Conservation (phyloP, 1,140 invertebrate genomes). For the Drosophila nikananu region DNA sequence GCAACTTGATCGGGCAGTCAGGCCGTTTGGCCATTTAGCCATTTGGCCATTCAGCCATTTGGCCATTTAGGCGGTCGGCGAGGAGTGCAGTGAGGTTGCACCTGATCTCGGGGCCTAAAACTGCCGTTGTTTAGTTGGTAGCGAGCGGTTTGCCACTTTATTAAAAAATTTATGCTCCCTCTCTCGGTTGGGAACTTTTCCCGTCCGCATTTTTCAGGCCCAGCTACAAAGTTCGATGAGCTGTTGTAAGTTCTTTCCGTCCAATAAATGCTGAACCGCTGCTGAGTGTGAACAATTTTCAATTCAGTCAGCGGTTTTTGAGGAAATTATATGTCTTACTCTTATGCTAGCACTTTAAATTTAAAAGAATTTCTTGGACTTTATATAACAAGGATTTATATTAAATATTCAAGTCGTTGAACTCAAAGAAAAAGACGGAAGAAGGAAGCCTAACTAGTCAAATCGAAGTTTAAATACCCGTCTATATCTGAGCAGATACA, state of each 20-base stretch:
- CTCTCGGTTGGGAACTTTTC: constrained; percentile 26
- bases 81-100: constrained; percentile 32
- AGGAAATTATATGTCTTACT: constrained; percentile 7
- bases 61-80: constrained; percentile 29
- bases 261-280: constrained; percentile 17
- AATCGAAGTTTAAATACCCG: no score
- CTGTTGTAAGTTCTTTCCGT: constrained; percentile 1
- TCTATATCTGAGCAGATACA: no score
- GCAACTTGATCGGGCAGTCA: constrained; percentile 39
- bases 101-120: constrained; percentile 48
- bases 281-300: constrained; percentile 19
- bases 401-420: constrained; percentile 3
- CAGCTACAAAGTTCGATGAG: not conserved
- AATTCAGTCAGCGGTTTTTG: constrained; percentile 10
- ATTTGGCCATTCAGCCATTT: constrained; percentile 35
- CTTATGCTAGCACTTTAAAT: not conserved
- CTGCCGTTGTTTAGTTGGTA: constrained; percentile 38
- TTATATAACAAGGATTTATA: not conserved
- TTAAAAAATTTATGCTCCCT: constrained; percentile 38
- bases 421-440: not conserved
- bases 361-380: not conserved
- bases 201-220: constrained; percentile 1
- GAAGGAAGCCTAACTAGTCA: no score
- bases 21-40: constrained; percentile 40
- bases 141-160: constrained; percentile 39